Evolutionary conservation across 2,113 vertebrate species (phyloP), one percentile per base, ranked within the genome.

Genomic region (Trogon surrucura): DNA sequence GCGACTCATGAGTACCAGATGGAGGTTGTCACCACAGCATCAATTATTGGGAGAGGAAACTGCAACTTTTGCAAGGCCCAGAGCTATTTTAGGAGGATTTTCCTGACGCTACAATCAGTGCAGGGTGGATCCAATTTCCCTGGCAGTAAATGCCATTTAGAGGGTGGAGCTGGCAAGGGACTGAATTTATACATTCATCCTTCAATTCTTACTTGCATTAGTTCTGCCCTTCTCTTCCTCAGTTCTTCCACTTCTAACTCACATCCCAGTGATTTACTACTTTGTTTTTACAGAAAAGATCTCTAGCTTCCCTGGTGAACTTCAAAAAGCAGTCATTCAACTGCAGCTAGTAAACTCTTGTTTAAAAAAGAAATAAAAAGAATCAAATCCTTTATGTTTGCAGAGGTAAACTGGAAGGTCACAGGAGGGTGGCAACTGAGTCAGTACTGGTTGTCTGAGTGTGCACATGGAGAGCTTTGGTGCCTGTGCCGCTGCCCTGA

Each of bases 41-140:
- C 89, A 93, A 73, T 64, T 86, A 94, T 1, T 60, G 67, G 56
- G 56, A 89, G n/a, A 94, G 82, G 67, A 93, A 96, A 88, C 47
- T 60, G 66, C 51, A 85, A 91, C 38, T 85, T 95, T 65, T 94
- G 75, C 30, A 81, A 83, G 56, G 41, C 64, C 51, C 41, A 48
- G 38, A 85, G 82, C n/a, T 83, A 66, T 91, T 95, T 89, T 80
- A 80, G 74, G 74, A 96, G 41, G 67, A 73, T 88, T 85, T 93
- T 90, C 79, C 53, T 62, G 67, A 90, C 1, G 9, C 53, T 56
- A 82, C 45, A 64, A 78, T 80, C 67, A 74, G 51, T 13, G 9
- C 51, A 94, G 67, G 56, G 71, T 60, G 56, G 61, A 80, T 70
- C 38, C 29, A 78, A 89, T 66, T 88, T 94, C 79, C 44, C 56